A percentile compares a stretch with the other conserved stretches of the same genome.
Evolutionary conservation across 2,113 vertebrate genomes (phyloP).

Genomic region (Apodemus speciosus): DNA sequence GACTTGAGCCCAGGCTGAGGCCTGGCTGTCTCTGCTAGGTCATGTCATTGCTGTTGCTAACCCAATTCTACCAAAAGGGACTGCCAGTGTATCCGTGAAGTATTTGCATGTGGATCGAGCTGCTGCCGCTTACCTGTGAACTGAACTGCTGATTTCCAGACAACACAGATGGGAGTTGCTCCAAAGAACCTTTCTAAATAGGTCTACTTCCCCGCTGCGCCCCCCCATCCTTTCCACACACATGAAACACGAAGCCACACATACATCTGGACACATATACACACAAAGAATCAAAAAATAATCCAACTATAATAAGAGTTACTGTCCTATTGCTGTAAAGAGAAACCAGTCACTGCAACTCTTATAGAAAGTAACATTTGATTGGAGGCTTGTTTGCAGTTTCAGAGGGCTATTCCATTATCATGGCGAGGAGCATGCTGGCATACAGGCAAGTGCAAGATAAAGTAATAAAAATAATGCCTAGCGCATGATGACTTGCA

Average conservation of each 20-base stretch:
- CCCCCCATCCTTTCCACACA: background rate
- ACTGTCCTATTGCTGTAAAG: background rate
- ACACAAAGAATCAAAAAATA: slow-evolving; percentile 12
- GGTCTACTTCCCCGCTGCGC: too few species aligned
- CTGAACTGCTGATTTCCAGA: too few species aligned
- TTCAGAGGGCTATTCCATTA: background rate
- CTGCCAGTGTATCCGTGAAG: too few species aligned
- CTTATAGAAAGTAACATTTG: background rate
- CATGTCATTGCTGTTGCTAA: too few species aligned
- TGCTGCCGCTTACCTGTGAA: too few species aligned
- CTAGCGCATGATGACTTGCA: background rate
- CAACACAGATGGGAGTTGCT: too few species aligned
- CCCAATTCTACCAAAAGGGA: too few species aligned
- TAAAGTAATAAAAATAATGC: background rate
- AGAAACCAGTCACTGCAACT: background rate
- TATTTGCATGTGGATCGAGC: too few species aligned
- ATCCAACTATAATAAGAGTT: slow-evolving; percentile 5
- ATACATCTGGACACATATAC: background rate
- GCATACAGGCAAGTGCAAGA: background rate
- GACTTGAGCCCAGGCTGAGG: too few species aligned
- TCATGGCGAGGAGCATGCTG: background rate
- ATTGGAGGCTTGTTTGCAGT: background rate
- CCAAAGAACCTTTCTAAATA: too few species aligned
- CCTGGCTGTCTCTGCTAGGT: too few species aligned
- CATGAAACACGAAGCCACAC: too few species aligned